Conservation (phyloP, 2,113 vertebrate genomes). For the Alectura lathami region DNA sequence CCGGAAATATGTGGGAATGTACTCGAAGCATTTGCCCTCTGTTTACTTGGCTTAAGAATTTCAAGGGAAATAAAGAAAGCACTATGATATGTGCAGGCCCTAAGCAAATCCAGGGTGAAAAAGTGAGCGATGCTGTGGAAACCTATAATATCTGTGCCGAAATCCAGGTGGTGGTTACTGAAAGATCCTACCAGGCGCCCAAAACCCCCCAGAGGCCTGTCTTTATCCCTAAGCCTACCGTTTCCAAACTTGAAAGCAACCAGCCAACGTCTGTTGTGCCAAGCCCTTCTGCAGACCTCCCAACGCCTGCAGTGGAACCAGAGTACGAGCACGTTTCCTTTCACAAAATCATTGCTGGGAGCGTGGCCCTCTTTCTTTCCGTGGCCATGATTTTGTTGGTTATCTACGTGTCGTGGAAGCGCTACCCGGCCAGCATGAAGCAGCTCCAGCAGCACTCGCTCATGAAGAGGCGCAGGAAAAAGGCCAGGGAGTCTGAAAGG, state of each 20-base stretch:
- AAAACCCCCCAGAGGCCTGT: conserved; percentile 78
- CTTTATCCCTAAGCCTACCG: conserved; percentile 80
- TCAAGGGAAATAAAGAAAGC: conserved; percentile 93
- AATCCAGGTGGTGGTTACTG: conserved; percentile 78
- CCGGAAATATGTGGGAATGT: conserved; percentile 96
- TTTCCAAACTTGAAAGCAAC: conserved; percentile 77
- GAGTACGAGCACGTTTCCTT: conserved; percentile 94
- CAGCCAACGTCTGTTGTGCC: conserved; percentile 58
- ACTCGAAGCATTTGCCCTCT: conserved; percentile 92
- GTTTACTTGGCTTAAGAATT: conserved; percentile 92
- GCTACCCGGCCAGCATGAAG: conserved; percentile 95
- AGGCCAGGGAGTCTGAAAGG: conserved; percentile 88
- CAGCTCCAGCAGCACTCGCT: conserved; percentile 92
- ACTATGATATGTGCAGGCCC: conserved; percentile 95
- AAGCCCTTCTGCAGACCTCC: conserved; percentile 77
- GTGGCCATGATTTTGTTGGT: conserved; percentile 96
- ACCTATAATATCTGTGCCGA: conserved; percentile 88
- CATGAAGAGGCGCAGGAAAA: conserved; percentile 92
- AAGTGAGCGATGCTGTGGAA: conserved; percentile 92
- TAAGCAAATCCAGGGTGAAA: conserved; percentile 93
- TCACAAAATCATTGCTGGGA: conserved; percentile 96
- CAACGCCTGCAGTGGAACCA: conserved; percentile 80
- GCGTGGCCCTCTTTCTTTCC: conserved; percentile 92
- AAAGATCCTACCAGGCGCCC: conserved; percentile 79
- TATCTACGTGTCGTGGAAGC: conserved; percentile 96